Conservation (phyloP, 2,113 vertebrate genomes). For the Apistogramma diplotaenia region DNA sequence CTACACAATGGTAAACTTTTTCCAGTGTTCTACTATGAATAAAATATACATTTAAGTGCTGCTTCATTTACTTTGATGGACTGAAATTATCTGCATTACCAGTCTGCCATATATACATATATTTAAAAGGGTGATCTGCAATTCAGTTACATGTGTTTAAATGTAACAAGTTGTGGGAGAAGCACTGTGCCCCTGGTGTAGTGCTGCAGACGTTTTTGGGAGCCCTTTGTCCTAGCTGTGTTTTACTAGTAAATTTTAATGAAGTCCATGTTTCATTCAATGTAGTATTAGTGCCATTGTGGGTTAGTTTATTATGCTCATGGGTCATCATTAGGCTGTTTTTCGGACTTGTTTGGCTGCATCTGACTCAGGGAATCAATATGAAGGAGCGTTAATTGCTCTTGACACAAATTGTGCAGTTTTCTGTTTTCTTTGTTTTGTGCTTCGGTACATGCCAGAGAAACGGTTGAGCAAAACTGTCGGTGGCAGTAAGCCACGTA, state of each 20-base stretch:
- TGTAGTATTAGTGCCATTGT: not conserved
- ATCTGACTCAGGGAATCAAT: not conserved
- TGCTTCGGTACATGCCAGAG: not conserved
- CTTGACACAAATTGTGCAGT: not conserved
- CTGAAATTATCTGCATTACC: not conserved
- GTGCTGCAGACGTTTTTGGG: not conserved
- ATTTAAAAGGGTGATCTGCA: not conserved
- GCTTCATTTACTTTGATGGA: not conserved
- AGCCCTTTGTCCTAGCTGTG: not conserved
- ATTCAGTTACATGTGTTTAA: not conserved
- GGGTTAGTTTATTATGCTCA: slow-evolving; percentile 1
- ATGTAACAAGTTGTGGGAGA: not conserved
- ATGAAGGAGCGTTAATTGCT: not conserved
- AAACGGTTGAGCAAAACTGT: not conserved
- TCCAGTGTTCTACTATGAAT: no score
- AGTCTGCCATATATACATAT: not conserved
- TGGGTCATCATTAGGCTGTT: not conserved
- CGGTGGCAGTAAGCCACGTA: not conserved
- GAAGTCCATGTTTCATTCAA: not conserved
- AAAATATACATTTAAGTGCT: no score
- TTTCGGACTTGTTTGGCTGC: not conserved
- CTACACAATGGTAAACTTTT: not conserved
- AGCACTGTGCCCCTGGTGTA: not conserved
- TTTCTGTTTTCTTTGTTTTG: not conserved
- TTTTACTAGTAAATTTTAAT: not conserved